phyloP scores from a whole-genome alignment of 2,797 vertebrate species.

The Cossypha heuglini region DNA sequence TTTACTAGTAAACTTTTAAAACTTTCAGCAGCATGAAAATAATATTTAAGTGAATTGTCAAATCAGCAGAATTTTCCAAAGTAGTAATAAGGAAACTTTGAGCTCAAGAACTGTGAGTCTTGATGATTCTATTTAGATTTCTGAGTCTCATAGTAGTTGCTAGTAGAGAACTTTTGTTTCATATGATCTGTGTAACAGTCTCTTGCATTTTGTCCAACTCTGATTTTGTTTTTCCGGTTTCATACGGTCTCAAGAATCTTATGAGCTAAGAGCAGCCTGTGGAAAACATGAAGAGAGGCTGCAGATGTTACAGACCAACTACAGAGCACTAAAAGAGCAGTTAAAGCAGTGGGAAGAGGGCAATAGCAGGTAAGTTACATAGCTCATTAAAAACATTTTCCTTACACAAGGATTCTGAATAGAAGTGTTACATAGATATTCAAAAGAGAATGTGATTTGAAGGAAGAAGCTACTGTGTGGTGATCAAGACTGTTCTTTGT shows the following conservation, averaged over 20 bases:
- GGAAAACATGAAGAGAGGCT: slow-evolving; percentile 83
- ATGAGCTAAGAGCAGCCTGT: slow-evolving; percentile 85
- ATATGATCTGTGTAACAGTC: neutral
- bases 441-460: slow-evolving; percentile 56
- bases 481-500: neutral
- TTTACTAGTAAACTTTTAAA: neutral
- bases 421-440: slow-evolving; percentile 28
- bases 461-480: neutral
- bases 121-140: neutral
- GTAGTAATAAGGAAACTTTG: neutral
- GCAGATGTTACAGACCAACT: slow-evolving; percentile 87
- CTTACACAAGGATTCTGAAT: slow-evolving; percentile 60
- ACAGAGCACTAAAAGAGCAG: slow-evolving; percentile 85
- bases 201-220: neutral
- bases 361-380: slow-evolving; percentile 81
- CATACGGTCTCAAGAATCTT: slow-evolving; percentile 82
- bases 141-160: neutral
- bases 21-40: neutral
- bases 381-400: slow-evolving; percentile 65
- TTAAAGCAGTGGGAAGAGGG: slow-evolving; percentile 84
- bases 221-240: slow-evolving; percentile 59
- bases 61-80: neutral
- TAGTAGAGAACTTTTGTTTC: neutral
- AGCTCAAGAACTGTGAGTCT: neutral
- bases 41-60: neutral